These are phyloP conservation scores for Miniopterus natalensis DNA, from an alignment of 2,113 vertebrate genomes.

Conservation along the genomic window DNA sequence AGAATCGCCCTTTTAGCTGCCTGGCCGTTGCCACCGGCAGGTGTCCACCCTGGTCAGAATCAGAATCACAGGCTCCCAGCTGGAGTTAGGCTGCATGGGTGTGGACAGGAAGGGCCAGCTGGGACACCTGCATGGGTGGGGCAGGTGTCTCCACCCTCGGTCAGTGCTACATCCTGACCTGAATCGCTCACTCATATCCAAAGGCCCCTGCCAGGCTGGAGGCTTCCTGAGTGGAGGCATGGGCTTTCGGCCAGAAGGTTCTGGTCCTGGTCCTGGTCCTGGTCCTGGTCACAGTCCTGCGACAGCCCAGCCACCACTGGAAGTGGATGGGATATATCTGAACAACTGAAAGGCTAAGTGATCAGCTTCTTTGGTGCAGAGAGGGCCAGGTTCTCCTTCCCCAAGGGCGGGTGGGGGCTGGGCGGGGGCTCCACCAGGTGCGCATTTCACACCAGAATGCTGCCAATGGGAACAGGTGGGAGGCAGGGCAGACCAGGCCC, in stretches of 20 bases:
- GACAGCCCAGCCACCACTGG: not conserved
- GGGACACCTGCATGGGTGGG: not conserved
- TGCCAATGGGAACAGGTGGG: not conserved
- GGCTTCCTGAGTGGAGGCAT: not conserved
- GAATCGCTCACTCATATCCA: not conserved
- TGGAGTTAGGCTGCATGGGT: accelerated
- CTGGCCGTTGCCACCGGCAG: accelerated
- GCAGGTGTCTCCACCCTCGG: accelerated
- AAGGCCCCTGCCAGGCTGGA: not conserved
- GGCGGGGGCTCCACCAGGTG: not conserved
- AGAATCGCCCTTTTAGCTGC: not conserved
- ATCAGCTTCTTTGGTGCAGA: not conserved
- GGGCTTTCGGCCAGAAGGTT: not conserved
- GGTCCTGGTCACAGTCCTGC: not conserved
- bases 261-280: not conserved
- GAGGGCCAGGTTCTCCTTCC: not conserved
- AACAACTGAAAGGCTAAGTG: conserved; percentile 17
- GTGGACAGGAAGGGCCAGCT: not conserved
- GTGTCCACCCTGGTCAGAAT: not conserved
- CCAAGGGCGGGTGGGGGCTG: not conserved
- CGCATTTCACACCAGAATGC: not conserved
- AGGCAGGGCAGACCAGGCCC: accelerated
- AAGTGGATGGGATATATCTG: conserved; percentile 50
- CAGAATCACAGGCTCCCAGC: not conserved
- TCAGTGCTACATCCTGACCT: not conserved